These are phyloP conservation scores for Callyntrura sp. DNA, from an alignment of 2,888 invertebrate genomes.

Conservation along the genomic window DNA sequence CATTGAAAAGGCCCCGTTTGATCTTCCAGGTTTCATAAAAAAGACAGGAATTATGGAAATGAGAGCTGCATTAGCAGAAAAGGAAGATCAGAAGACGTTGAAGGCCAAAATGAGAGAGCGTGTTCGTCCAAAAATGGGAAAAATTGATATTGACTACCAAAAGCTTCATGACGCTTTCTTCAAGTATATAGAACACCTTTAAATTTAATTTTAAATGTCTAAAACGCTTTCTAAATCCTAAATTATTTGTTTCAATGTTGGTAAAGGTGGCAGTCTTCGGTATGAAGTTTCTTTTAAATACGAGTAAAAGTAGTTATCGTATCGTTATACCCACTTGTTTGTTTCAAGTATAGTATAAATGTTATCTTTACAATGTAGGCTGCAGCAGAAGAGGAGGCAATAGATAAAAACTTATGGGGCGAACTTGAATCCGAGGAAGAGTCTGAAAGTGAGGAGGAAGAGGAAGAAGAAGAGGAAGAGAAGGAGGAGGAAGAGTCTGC, in stretches of 20 bases:
- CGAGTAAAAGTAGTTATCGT: no score
- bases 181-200: no score
- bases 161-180: conserved; percentile 99
- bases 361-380: conserved; percentile 79
- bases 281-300: conserved; percentile 87
- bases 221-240: neutral
- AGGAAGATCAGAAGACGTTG: conserved; percentile 96
- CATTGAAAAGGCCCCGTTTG: conserved; percentile 99
- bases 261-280: conserved; percentile 98
- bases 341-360: no score
- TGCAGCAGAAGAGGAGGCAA: conserved; percentile 90
- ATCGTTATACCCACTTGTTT: no score
- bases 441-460: conserved; percentile 88
- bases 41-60: conserved; percentile 99
- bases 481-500: conserved; percentile 88
- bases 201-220: no score
- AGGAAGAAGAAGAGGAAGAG: conserved; percentile 87
- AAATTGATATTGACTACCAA: conserved; percentile 99
- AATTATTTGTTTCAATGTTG: conserved; percentile 13
- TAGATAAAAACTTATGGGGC: conserved; percentile 98
- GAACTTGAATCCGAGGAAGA: conserved; percentile 96
- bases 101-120: conserved; percentile 99
- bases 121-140: conserved; percentile 98
- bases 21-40: conserved; percentile 99
- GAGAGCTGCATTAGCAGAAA: conserved; percentile 99